Evolutionary conservation across 2,888 invertebrate species (phyloP).

Genomic region (Silvanus unidentatus): DNA sequence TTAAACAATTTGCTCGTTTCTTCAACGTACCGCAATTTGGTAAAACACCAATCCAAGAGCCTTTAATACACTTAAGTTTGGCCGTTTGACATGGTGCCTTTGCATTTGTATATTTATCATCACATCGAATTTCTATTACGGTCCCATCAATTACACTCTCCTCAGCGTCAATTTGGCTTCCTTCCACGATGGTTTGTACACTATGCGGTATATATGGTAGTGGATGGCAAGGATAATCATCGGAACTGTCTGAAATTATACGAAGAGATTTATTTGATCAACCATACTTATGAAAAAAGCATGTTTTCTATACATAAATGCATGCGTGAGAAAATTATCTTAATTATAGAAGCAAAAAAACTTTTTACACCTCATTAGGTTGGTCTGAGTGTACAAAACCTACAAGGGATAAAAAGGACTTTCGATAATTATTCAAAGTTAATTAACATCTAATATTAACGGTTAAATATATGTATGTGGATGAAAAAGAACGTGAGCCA

Average conservation of each 20-base stretch:
- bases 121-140: conserved; percentile 39
- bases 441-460: neutral
- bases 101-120: conserved; percentile 37
- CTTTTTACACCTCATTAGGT: conserved; percentile 14
- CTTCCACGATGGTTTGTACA: neutral
- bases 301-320: neutral
- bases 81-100: conserved; percentile 36
- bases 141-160: conserved; percentile 29
- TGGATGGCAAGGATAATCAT: conserved; percentile 18
- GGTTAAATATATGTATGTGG: neutral
- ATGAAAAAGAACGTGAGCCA: neutral
- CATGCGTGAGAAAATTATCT: too few species aligned
- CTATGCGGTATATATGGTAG: conserved; percentile 19
- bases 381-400: conserved; percentile 6
- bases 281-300: conserved; percentile 1
- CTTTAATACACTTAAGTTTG: conserved; percentile 38
- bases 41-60: conserved; percentile 41
- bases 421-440: neutral
- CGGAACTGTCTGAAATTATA: conserved; percentile 16
- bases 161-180: neutral
- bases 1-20: neutral
- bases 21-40: conserved; percentile 41
- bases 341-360: too few species aligned
- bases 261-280: conserved; percentile 8
- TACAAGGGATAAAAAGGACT: neutral